phyloP scores from a whole-genome alignment of 2,797 vertebrate genomes.

The Capromys pilorides region DNA sequence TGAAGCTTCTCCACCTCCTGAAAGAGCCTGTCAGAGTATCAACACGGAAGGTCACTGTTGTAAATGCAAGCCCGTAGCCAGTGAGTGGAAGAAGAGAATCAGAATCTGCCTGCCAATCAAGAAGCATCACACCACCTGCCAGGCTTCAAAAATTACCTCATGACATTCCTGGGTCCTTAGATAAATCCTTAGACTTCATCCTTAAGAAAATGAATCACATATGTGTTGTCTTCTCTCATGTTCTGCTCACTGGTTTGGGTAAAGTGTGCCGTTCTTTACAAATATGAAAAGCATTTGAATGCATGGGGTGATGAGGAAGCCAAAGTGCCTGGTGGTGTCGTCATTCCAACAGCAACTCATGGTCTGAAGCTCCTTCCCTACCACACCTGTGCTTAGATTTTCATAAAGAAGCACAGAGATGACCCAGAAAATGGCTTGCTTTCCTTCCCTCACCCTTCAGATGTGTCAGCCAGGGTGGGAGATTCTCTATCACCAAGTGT shows the following conservation, averaged over 20 bases:
- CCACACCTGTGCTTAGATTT: not conserved
- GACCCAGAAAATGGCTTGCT: not conserved
- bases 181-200: slow-evolving; percentile 77
- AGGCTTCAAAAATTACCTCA: slow-evolving; percentile 83
- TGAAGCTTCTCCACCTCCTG: not conserved
- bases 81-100: slow-evolving; percentile 70
- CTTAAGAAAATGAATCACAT: slow-evolving; percentile 82
- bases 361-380: not conserved
- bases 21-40: slow-evolving; percentile 53
- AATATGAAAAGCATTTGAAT: slow-evolving; percentile 69
- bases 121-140: slow-evolving; percentile 76
- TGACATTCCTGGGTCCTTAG: slow-evolving; percentile 82
- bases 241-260: slow-evolving; percentile 60
- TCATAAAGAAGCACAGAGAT: not conserved
- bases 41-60: slow-evolving; percentile 15
- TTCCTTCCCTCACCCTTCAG: not conserved
- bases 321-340: not conserved
- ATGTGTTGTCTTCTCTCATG: slow-evolving; percentile 72
- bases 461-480: not conserved
- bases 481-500: not conserved
- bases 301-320: not conserved
- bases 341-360: not conserved
- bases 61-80: slow-evolving; percentile 73
- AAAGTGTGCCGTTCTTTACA: not conserved
- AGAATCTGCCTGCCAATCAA: slow-evolving; percentile 68